A percentile compares a stretch with the other conserved stretches of the same genome.
Evolutionary conservation across 1,140 invertebrate species (phyloP).

Genomic region (Apis laboriosa): DNA sequence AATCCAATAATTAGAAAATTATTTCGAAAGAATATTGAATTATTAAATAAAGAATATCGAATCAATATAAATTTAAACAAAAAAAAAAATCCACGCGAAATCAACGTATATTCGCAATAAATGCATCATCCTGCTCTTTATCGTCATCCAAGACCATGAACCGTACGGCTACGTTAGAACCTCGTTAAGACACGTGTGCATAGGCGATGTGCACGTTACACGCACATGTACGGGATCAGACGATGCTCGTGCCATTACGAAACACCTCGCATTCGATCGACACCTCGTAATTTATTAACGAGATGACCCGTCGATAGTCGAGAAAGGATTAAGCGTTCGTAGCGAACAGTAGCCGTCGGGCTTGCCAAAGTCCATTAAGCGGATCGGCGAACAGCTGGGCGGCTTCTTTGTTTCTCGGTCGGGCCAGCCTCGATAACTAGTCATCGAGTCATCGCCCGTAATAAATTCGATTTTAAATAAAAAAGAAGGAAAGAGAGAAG

Average conservation of each 20-base stretch:
- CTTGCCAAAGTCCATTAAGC: conserved; percentile 53
- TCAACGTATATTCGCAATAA: too few species aligned
- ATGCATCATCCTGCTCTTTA: too few species aligned
- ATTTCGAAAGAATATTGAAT: too few species aligned
- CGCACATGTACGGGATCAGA: background rate
- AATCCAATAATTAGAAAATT: too few species aligned
- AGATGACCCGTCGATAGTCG: conserved; percentile 46
- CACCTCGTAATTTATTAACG: conserved; percentile 50
- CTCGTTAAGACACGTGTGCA: too few species aligned
- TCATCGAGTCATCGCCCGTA: conserved; percentile 45
- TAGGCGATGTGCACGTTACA: too few species aligned
- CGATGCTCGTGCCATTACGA: conserved; percentile 14
- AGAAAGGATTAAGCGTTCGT: conserved; percentile 40
- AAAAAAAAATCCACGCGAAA: too few species aligned
- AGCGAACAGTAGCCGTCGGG: conserved; percentile 38
- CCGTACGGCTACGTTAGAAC: too few species aligned
- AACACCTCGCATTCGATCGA: conserved; percentile 31
- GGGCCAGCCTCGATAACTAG: conserved; percentile 21
- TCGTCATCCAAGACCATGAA: too few species aligned
- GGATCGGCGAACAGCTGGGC: conserved; percentile 47
- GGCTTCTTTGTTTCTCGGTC: conserved; percentile 42
- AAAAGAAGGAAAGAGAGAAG: background rate
- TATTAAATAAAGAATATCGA: too few species aligned
- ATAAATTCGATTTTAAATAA: conserved; percentile 46
- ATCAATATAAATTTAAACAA: too few species aligned